Base-by-base conservation (phyloP, 2,113 vertebrate genomes). In the Nothobranchius kuhntae region DNA sequence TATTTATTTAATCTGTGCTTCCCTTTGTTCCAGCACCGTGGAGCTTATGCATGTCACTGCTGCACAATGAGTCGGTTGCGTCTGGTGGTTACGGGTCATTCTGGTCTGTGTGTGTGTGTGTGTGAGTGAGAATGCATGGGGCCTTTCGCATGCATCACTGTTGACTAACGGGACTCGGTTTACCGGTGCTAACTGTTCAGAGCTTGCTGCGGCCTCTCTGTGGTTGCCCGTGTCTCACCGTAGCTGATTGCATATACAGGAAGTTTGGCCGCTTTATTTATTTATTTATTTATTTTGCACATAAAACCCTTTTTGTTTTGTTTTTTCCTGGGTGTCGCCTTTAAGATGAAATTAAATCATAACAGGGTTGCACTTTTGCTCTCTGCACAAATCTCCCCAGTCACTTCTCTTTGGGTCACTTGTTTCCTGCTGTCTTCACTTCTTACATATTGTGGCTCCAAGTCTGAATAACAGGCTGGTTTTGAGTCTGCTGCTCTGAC, bases 211-310 rank as follows among this genome's bases (percentile, higher is more conserved):
- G 51, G 69, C 76, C 51, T 52, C 26, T 68, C 30, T 75, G 30
- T 71, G 73, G 42, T 75, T 70, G 45, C 64, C 55, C 63, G 21
- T 35, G 9, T 68, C 47, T 79, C 80, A 82, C 78, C 60, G 51
- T 66, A 71, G 68, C 77, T 61, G 8, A 86, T 88, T 91, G 91
- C 91, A 91, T 91, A 91, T 91, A 91, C 91, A 92, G 92, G 91
- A 90, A 83, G 78, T 87, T 87, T 87, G 78, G 86, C 92, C 81
- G 82, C 78, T 77, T 78, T 77, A 21, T 21, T 21, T 21, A 21
- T 21, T 21, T 21, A 21, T 21, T 21, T 21, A 1, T 21, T 21
- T 21, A 21, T 21, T 78, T 71, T 77, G 71, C 68, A 61, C 53
- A 69, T 11, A 69, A 65, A 77, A 67, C 40, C 13, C 13, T 52